Conservation (phyloP, 2,888 invertebrate species). For the Drosophila stalkeri region DNA sequence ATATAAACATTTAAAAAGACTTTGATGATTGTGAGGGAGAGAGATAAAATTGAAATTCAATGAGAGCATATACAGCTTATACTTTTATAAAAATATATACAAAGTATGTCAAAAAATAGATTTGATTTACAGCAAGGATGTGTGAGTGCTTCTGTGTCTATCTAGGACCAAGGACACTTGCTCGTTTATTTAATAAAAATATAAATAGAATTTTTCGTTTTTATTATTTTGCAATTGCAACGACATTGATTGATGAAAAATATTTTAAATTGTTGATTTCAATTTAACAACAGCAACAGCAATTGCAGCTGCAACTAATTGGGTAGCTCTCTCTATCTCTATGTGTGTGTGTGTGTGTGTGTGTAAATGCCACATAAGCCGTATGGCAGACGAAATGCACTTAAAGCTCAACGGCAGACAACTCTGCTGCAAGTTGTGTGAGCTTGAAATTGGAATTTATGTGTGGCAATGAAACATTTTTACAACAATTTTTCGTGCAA, state of each 20-base stretch:
- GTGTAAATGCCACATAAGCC: slow-evolving; percentile 52
- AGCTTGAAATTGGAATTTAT: slow-evolving; percentile 62
- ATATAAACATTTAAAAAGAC: background rate
- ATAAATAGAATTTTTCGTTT: slow-evolving; percentile 20
- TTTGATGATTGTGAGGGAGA: slow-evolving; percentile 9
- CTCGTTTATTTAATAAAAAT: slow-evolving; percentile 8
- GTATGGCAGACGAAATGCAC: slow-evolving; percentile 42
- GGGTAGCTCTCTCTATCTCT: slow-evolving; percentile 5
- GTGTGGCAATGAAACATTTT: slow-evolving; percentile 71
- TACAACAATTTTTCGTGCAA: slow-evolving; percentile 55
- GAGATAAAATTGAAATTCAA: slow-evolving; percentile 64
- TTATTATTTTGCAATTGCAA: slow-evolving; percentile 30
- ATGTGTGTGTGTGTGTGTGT: slow-evolving; percentile 15
- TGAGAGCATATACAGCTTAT: slow-evolving; percentile 37
- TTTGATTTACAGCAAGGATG: background rate
- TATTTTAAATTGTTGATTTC: slow-evolving; percentile 55
- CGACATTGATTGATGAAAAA: slow-evolving; percentile 80
- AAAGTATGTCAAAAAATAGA: background rate
- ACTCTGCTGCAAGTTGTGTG: slow-evolving; percentile 41
- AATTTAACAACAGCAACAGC: slow-evolving; percentile 19
- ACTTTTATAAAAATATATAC: slow-evolving; percentile 3
- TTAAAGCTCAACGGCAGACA: slow-evolving; percentile 59
- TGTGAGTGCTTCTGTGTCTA: background rate
- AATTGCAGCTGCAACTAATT: slow-evolving; percentile 57
- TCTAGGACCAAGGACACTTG: slow-evolving; percentile 26